Conservation (phyloP, 2,797 vertebrate species). For the Macropodus opercularis region DNA sequence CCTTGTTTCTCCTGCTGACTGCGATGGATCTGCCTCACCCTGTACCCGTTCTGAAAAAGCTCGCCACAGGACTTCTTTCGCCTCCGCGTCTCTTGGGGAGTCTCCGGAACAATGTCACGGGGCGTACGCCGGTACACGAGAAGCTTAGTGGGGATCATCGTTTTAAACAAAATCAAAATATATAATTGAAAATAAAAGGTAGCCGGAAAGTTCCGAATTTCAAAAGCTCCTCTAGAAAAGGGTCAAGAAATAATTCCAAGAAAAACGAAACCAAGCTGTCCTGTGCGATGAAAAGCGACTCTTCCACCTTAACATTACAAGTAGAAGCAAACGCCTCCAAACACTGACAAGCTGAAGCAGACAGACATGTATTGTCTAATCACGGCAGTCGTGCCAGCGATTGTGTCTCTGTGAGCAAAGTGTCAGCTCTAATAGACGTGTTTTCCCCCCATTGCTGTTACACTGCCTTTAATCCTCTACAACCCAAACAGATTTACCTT, state of each 20-base stretch:
- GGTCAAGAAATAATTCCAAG: conserved; percentile 5
- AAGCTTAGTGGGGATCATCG: conserved; percentile 91
- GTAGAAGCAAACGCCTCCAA: conserved; percentile 4
- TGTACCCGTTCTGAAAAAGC: conserved; percentile 91
- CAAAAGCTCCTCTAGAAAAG: conserved; percentile 25
- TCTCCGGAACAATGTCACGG: conserved; percentile 72
- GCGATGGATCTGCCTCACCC: conserved; percentile 83
- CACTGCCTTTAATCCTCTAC: conserved; percentile 67
- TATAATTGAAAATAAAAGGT: neutral
- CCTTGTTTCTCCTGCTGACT: conserved; percentile 75
- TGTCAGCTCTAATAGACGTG: conserved; percentile 55
- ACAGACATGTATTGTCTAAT: conserved; percentile 17
- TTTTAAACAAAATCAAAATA: conserved; percentile 8
- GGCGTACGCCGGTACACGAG: conserved; percentile 85
- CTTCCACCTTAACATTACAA: neutral
- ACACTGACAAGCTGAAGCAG: conserved; percentile 8
- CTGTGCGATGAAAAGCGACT: neutral
- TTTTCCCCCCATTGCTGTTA: conserved; percentile 41
- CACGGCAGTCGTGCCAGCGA: conserved; percentile 26
- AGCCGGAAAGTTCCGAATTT: conserved; percentile 17
- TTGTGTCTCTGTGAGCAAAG: conserved; percentile 50
- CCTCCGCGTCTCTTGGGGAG: conserved; percentile 71
- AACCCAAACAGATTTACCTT: conserved; percentile 71
- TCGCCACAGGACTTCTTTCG: conserved; percentile 91
- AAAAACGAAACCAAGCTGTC: conserved; percentile 1